Base-by-base conservation (phyloP, 2,113 vertebrate species). In the Alectura lathami region DNA sequence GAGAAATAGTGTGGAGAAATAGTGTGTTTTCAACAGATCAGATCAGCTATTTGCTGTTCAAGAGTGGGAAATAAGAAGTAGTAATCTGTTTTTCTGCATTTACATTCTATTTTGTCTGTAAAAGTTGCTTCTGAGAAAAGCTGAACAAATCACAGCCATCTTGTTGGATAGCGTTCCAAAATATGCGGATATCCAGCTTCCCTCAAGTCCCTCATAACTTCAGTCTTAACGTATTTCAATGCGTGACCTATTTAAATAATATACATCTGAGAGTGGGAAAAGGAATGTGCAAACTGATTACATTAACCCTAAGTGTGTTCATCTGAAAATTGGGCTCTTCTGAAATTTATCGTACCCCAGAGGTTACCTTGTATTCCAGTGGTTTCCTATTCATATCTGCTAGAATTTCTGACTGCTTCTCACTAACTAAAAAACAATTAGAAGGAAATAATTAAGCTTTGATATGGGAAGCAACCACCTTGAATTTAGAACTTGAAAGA, bases 201-300 rank as follows among this genome's bases (percentile, higher is more conserved):
- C 32, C 59, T 68, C 32, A 53, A 48, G 29, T 82, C 74, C 76
- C 76, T 88, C 2, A 5, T 56, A 90, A 72, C 38, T 90, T 93
- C 5, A 78, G 80, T 60, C 40, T 82, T 34, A 47, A 90, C 64
- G 72, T 94, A 90, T 96, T 95, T 96, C 60, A 83, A 80, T 86
- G 74, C 47, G 47, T 93, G 80, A 29, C 88, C 83, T 96, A 75
- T 94, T 90, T 96, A 94, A 88, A 78, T 36, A 81, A 40, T 20
- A 24, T 59, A 74, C 45, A 91, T 42, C 54, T 74, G 50, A 54
- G 32, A 83, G 73, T 43, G 64, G 51, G 76, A 73, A 94, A 78
- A 81, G 64, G 54, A 80, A 73, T 53, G 60, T 78, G 68, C 26
- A 81, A 81, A 81, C 24, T 86, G 13, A 4, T 21, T 8, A 7